Base-by-base conservation (phyloP, 2,113 vertebrate genomes). In the Lepisosteus oculatus region DNA sequence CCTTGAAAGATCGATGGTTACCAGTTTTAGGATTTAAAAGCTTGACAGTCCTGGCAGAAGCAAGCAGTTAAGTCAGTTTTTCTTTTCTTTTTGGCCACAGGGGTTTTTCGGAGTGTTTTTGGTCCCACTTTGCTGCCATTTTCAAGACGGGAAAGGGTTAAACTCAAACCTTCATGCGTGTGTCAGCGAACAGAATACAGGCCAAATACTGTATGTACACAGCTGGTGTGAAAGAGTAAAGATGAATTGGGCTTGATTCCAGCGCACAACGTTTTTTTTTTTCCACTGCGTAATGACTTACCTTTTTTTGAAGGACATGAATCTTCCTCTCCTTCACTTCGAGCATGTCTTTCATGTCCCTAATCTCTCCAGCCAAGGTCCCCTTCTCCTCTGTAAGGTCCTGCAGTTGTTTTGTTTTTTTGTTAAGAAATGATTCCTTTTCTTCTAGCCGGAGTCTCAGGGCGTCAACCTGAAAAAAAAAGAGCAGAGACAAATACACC, bases 271-370 rank as follows among this genome's bases (percentile, higher is more conserved):
- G 0, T 29, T 29, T 29, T 29, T n/a, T 13, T 17, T 55, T 3
- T 43, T 4, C 17, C 13, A 3, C n/a, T 6, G 42, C 43, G 68
- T 45, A n/a, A 11, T 43, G 5, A 68, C 85, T 80, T 83, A 98
- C 97, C 93, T 99, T 99, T 85, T 99, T 99, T 81, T 99, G 97
- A 77, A 99, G 92, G 68, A 99, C 96, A 63, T 98, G 98, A 78
- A 99, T 98, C 88, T 99, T 99, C 75, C 97, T 92, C 83, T 99
- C 97, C 85, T 99, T 99, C 74, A 99, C 97, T 89, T 99, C 97
- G 61, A 99, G 86, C 97, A 99, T 99, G 79, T 99, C 97, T 82
- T 99, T 99, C 95, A 99, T 98, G 79, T 99, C 97, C 43, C 96
- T 82, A 84, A 99, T 99, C 84, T 99, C 97, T 78, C 97, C 97